Evolutionary conservation across 2,888 invertebrate genomes (phyloP), one percentile per base, ranked within the genome.

Genomic region (Hetaerina titia): DNA sequence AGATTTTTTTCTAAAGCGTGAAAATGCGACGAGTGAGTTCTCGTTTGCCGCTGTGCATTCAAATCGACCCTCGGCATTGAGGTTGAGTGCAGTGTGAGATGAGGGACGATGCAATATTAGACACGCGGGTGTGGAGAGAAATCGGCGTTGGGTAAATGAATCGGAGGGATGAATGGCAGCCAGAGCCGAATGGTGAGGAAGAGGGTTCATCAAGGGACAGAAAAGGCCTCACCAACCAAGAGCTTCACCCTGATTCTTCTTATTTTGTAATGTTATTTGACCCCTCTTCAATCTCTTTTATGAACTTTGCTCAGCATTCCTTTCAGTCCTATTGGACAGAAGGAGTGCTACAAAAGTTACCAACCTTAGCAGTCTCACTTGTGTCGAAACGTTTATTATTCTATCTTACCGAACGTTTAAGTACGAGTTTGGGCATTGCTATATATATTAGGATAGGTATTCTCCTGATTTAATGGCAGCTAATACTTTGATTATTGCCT

Each of bases 1-100:
- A 17, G 64, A 90, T 64, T 90, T 90, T 90, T 45, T 45, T 45
- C 25, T 17, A 63, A 64, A 31, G 90, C 90, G 63, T 63, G 90
- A 92, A 92, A 92, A 92, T 92, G 56, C 56, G 25, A 92, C 92
- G 92, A 92, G 69, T 69, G 22, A 92, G 92, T 69, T 92, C 90
- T 63, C 69, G 15, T 92, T 17, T 31, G 31, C 31, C 31, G 7
- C 45, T 45, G 90, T 45, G 45, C 15, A 92, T 92, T 19, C 69
- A 11, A 15, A 25, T 90, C 63, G 31, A 45, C 60, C 60, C 63
- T 45, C 45, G 19, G 69, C 92, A n/a, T 56, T 69, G 69, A 92
- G 64, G 69, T n/a, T 89, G 89, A 88, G 88, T 88, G 88, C 88
- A 56, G 56, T 22, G n/a, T 69, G 22, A 81, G 60, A 58, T 11